Evolutionary conservation across 2,113 vertebrate genomes (phyloP).

Genomic region (Oreotrochilus melanogaster): DNA sequence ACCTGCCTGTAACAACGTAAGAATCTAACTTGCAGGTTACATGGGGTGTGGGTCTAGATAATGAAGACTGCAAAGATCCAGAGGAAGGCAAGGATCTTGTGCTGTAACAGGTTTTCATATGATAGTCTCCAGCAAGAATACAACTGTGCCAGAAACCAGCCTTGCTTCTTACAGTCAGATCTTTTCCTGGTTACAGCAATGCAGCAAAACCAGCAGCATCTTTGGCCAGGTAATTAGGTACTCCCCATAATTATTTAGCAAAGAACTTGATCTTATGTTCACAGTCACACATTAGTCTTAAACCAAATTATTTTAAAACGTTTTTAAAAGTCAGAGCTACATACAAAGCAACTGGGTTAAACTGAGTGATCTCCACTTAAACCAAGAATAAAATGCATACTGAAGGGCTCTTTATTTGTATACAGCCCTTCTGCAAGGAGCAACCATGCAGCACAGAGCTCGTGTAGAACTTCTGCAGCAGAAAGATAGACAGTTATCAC

Average conservation of each 20-base stretch:
- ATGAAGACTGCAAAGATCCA: background rate
- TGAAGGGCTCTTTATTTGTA: background rate
- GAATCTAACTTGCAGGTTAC: background rate
- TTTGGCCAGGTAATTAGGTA: background rate
- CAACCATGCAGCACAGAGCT: background rate
- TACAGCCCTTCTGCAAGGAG: background rate
- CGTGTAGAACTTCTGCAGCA: background rate
- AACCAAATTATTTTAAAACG: background rate
- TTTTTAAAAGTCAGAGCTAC: background rate
- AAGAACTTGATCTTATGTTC: background rate
- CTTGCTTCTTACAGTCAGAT: background rate
- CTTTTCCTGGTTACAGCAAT: background rate
- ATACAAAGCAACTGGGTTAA: background rate
- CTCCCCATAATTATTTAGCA: background rate
- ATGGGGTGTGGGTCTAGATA: background rate
- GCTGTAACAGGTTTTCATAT: background rate
- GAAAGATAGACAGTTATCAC: slow-evolving; percentile 17
- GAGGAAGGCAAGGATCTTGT: background rate
- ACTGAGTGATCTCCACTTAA: background rate
- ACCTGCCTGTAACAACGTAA: background rate
- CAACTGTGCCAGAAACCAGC: background rate
- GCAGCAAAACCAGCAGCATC: background rate
- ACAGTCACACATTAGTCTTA: background rate
- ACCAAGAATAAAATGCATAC: background rate
- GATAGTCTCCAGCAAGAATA: background rate